A percentile compares a stretch with the other conserved stretches of the same genome.
phyloP scores from a whole-genome alignment of 2,113 vertebrate genomes.

The Lucifuga dentata region DNA sequence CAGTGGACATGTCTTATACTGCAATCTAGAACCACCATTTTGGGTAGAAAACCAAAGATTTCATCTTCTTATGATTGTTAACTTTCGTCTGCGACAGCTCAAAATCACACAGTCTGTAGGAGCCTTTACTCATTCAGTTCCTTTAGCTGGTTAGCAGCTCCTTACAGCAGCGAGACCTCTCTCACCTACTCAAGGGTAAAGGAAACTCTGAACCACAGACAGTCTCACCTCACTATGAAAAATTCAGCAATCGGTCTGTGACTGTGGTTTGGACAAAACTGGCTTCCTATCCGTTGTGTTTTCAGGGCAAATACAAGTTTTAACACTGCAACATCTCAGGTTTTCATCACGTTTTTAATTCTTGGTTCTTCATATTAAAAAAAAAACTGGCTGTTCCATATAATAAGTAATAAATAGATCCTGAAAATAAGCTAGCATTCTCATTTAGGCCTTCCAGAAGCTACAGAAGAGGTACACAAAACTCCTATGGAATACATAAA shows the following conservation, averaged over 20 bases:
- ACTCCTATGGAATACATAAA: slow-evolving; percentile 41
- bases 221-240: slow-evolving; percentile 20
- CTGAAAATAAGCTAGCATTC: slow-evolving; percentile 38
- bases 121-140: background rate
- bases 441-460: slow-evolving; percentile 33
- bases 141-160: slow-evolving; percentile 19
- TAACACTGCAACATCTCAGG: slow-evolving; percentile 31
- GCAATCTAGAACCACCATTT: too few relatives aligned
- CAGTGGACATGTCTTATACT: too few relatives aligned
- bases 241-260: slow-evolving; percentile 10
- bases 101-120: too few relatives aligned
- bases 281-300: slow-evolving; percentile 36
- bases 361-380: slow-evolving; percentile 41
- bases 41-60: too few relatives aligned
- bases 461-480: background rate
- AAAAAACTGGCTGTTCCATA: slow-evolving; percentile 25
- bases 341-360: slow-evolving; percentile 39
- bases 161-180: slow-evolving; percentile 15
- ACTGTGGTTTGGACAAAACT: slow-evolving; percentile 31
- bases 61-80: too few relatives aligned
- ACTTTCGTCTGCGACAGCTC: too few relatives aligned
- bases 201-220: slow-evolving; percentile 31
- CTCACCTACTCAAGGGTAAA: slow-evolving; percentile 34
- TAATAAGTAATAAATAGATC: slow-evolving; percentile 50
- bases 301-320: slow-evolving; percentile 29